A percentile compares a stretch with the other conserved stretches of the same genome.
Evolutionary conservation across 2,888 invertebrate genomes (phyloP).

Genomic region (Acleris sparsana): DNA sequence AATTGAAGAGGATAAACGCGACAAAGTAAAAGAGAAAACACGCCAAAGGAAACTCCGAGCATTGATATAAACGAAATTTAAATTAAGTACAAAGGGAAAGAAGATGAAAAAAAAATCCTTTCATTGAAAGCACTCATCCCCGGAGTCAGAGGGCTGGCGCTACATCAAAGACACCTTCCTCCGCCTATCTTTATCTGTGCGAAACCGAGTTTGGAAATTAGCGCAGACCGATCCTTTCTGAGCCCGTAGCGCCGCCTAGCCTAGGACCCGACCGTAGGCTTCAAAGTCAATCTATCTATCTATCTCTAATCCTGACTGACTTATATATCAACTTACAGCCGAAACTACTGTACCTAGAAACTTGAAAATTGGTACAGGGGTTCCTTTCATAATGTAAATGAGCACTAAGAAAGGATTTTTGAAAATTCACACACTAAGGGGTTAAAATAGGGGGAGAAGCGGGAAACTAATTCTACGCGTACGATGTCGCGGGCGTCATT

Average conservation of each 20-base stretch:
- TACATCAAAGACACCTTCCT: conserved; percentile 80
- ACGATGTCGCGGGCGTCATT: too few relatives aligned
- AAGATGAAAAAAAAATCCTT: conserved; percentile 83
- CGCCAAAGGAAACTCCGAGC: conserved; percentile 81
- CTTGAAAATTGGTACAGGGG: too few relatives aligned
- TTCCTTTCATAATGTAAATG: too few relatives aligned
- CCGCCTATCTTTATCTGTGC: conserved; percentile 79
- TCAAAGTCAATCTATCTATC: too few relatives aligned
- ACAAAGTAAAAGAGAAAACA: conserved; percentile 83
- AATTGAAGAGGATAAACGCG: conserved; percentile 83
- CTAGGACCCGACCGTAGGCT: conserved; percentile 43
- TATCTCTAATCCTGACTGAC: too few relatives aligned
- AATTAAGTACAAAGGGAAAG: conserved; percentile 84
- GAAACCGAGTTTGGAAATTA: conserved; percentile 82
- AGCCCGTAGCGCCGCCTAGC: conserved; percentile 47
- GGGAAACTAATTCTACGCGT: too few relatives aligned
- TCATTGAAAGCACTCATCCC: conserved; percentile 83
- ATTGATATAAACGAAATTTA: conserved; percentile 85
- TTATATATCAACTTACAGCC: too few relatives aligned
- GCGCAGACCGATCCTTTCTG: conserved; percentile 70
- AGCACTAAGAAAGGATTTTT: too few relatives aligned
- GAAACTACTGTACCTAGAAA: too few relatives aligned
- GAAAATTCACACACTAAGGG: too few relatives aligned
- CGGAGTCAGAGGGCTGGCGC: conserved; percentile 76
- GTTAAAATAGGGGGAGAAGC: too few relatives aligned